phyloP scores from a whole-genome alignment of 2,797 vertebrate species.

The Phoeniculus purpureus region DNA sequence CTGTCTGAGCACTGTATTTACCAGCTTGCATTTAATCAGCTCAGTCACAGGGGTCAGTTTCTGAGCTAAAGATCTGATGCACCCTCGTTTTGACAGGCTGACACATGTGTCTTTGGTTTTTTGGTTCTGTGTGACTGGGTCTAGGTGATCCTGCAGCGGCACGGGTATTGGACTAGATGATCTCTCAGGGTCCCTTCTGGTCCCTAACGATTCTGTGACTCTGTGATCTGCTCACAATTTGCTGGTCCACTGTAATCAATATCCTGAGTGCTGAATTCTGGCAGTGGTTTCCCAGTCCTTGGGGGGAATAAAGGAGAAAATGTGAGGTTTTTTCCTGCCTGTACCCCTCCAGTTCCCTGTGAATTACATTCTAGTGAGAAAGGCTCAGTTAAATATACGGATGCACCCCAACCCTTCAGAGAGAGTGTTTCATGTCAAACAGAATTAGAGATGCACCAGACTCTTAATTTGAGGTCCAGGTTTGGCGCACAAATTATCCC shows the following conservation, averaged over 20 bases:
- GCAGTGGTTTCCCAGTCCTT: neutral
- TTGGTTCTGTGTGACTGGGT: neutral
- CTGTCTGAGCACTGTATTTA: neutral
- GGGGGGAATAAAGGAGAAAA: neutral
- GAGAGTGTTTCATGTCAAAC: neutral
- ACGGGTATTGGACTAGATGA: too few relatives aligned
- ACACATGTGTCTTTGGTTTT: neutral
- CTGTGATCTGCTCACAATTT: neutral
- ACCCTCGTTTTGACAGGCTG: neutral
- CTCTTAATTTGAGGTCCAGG: neutral
- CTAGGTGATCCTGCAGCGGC: too few relatives aligned
- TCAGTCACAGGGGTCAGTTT: accelerated
- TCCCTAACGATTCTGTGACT: too few relatives aligned
- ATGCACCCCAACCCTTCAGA: neutral
- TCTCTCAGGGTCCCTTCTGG: too few relatives aligned
- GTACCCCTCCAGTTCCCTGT: neutral
- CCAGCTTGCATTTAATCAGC: neutral
- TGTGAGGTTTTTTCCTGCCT: neutral
- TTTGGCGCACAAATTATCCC: constrained; percentile 27
- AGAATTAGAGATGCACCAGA: constrained; percentile 21
- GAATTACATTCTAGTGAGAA: neutral
- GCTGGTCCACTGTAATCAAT: neutral
- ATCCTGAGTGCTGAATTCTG: neutral
- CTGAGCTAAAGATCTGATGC: neutral
- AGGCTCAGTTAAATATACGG: neutral